A percentile compares a stretch with the other conserved stretches of the same genome.
Evolutionary conservation across 1,140 invertebrate genomes (phyloP).

Genomic region (Brachionus asplanchnoidis): DNA sequence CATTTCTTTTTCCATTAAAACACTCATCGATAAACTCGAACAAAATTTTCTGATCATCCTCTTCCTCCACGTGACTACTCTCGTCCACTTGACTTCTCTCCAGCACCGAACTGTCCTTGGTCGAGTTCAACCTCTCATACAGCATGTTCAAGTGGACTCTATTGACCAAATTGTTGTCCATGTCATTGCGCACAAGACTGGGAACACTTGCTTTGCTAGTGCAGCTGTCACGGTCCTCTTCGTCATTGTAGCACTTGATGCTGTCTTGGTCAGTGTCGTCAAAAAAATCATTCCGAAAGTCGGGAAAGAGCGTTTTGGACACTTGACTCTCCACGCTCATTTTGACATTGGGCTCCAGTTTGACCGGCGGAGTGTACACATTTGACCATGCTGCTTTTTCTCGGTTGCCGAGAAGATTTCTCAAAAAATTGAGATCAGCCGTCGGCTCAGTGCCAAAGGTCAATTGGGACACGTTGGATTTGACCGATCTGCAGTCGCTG

Average conservation of each 20-base stretch:
- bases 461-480: not conserved
- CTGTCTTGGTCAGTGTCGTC: not conserved
- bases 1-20: not conserved
- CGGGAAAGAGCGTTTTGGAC: not conserved
- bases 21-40: conserved; percentile 5
- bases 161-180: not conserved
- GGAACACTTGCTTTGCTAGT: conserved; percentile 16
- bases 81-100: not conserved
- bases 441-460: conserved; percentile 5
- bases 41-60: conserved; percentile 38
- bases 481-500: not conserved
- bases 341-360: not conserved
- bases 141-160: not conserved
- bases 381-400: not conserved
- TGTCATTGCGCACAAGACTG: not conserved
- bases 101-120: not conserved
- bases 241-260: conserved; percentile 1
- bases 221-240: not conserved
- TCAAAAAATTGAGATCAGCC: not conserved
- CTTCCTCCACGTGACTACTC: not conserved
- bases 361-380: not conserved
- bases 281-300: not conserved
- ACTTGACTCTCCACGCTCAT: not conserved
- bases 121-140: not conserved
- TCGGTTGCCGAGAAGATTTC: not conserved